phyloP scores from a whole-genome alignment of 2,888 invertebrate species.

The Steromphala cineraria region DNA sequence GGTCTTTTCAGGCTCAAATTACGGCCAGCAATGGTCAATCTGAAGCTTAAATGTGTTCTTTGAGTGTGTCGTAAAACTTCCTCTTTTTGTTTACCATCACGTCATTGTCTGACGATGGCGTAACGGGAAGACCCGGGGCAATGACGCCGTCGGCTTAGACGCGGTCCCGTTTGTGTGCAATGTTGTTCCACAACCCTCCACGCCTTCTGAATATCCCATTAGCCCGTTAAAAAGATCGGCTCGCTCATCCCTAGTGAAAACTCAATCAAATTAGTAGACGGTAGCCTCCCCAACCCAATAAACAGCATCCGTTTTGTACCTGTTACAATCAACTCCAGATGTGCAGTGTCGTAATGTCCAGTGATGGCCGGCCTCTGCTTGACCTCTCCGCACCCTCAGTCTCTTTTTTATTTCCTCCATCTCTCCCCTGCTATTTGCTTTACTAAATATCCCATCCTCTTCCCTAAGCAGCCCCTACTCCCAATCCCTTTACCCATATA shows the following conservation, averaged over 20 bases:
- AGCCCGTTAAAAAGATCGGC: not conserved
- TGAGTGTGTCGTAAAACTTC: not conserved
- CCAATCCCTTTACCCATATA: too few species aligned
- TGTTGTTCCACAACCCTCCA: not conserved
- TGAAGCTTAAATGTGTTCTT: constrained; percentile 2
- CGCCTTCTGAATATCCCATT: not conserved
- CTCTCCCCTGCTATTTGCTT: too few species aligned
- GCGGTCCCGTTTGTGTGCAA: not conserved
- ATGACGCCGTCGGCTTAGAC: not conserved
- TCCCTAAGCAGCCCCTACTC: too few species aligned
- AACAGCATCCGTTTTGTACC: not conserved
- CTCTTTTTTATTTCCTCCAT: not conserved
- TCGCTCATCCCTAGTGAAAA: not conserved
- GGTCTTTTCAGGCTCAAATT: constrained; percentile 8
- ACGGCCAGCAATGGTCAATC: not conserved
- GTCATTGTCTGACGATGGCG: not conserved
- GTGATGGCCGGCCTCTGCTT: not conserved
- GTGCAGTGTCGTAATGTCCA: not conserved
- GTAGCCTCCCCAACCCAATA: not conserved
- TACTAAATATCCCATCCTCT: too few species aligned
- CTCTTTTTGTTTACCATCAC: not conserved
- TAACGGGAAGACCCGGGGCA: not conserved
- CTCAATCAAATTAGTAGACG: constrained; percentile 1
- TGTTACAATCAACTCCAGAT: not conserved
- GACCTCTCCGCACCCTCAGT: not conserved